Evolutionary conservation across 2,888 invertebrate species (phyloP), one percentile per base, ranked within the genome.

Genomic region (Argyra leucocephala): DNA sequence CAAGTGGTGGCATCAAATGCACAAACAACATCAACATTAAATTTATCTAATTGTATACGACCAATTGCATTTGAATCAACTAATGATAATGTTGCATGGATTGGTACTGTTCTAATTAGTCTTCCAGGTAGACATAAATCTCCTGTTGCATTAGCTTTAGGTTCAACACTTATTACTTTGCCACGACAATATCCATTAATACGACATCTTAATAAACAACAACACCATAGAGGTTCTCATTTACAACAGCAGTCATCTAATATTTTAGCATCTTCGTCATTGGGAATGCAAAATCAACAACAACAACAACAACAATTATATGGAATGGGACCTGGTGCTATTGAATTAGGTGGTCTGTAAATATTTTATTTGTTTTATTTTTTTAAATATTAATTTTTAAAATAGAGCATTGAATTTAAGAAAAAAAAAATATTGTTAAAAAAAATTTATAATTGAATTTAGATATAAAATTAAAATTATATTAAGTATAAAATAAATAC

Each of bases 31-130:
- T 57, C 31, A 37, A 10, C 6, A 15, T 59, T 37, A 9, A 88
- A 88, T 74, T 64, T 69, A n/a, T 65, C 71, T 1, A 74, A 73
- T 61, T 61, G 21, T 57, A 83, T 91, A 69, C 84, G 89, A 70
- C 91, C 95, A 57, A 86, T 96, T 66, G 94, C 96, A 59, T 87
- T 96, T 64, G 96, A 96, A 78, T 93, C 94, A 23, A 93, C 93
- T 0, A 88, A 86, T 66, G 94, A 96, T 81, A 90, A 90, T 48
- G 83, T 90, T 59, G 93, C 94, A 18, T 95, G 93, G n/a, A 91
- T 96, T 63, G 90, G 91, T 66, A 92, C 96, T 0, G 90, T 96
- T 61, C 88, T 96, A 73, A 88, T 96, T 67, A 89, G 91, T 76
- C 81, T 96, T 71, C 96, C 96, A 0, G 95, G 95, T 48, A 93